Evolutionary conservation across 2,888 invertebrate species (phyloP).

Genomic region (Drosophila setosimentum): DNA sequence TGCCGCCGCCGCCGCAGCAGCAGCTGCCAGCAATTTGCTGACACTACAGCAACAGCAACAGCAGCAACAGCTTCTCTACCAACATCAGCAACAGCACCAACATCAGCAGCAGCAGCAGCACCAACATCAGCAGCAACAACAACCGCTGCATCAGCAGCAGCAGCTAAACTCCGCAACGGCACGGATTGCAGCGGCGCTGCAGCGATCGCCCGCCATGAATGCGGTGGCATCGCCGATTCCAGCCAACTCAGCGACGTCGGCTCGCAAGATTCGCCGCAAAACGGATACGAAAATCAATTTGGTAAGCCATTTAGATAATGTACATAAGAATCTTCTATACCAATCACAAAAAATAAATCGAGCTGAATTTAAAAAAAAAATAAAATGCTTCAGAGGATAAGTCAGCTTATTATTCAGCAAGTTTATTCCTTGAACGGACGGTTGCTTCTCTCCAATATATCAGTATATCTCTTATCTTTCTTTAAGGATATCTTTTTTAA

Average conservation of each 20-base stretch:
- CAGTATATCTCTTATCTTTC: not conserved
- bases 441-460: fast-evolving
- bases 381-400: not conserved
- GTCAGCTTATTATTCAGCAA: not conserved
- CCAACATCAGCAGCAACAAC: conserved; percentile 61
- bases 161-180: conserved; percentile 37
- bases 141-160: conserved; percentile 75
- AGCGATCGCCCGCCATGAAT: conserved; percentile 85
- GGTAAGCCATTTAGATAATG: conserved; percentile 59
- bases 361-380: not conserved
- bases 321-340: too few relatives aligned
- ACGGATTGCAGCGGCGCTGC: conserved; percentile 72
- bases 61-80: conserved; percentile 62
- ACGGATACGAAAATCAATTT: conserved; percentile 87
- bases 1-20: conserved; percentile 34
- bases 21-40: conserved; percentile 35
- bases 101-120: conserved; percentile 73
- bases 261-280: conserved; percentile 90
- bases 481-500: not conserved
- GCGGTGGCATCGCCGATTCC: conserved; percentile 85
- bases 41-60: conserved; percentile 57
- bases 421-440: not conserved
- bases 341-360: not conserved
- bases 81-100: conserved; percentile 47
- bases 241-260: conserved; percentile 86